These are phyloP conservation scores for Biston stratarius DNA, from an alignment of 2,888 invertebrate species.

Conservation along the genomic window DNA sequence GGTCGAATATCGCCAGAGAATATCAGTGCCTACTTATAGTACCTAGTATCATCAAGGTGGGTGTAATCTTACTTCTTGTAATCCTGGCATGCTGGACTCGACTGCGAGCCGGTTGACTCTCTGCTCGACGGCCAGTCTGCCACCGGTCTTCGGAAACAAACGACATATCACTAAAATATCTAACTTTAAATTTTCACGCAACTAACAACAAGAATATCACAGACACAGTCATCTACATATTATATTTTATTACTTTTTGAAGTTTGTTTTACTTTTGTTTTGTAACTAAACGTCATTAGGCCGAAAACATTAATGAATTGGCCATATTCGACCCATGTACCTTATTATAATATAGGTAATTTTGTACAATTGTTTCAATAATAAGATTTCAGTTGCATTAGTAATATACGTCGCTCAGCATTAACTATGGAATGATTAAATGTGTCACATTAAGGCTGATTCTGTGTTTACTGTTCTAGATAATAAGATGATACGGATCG, in stretches of 20 bases:
- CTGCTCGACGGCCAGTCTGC: conserved; percentile 34
- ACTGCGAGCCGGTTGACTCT: conserved; percentile 33
- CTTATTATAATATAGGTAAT: conserved; percentile 16
- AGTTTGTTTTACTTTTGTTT: not conserved
- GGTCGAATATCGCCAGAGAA: conserved; percentile 35
- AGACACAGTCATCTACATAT: conserved; percentile 7
- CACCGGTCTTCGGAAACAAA: conserved; percentile 37
- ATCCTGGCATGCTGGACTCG: conserved; percentile 33
- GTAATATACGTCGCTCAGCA: not conserved
- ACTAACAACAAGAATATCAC: conserved; percentile 3
- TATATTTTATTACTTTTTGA: not conserved
- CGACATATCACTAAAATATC: conserved; percentile 11
- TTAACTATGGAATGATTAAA: not conserved
- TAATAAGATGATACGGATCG: not conserved
- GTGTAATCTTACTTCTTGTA: conserved; percentile 34
- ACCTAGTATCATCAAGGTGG: conserved; percentile 21
- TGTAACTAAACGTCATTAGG: conserved; percentile 3
- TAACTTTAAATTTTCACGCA: not conserved
- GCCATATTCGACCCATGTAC: conserved; percentile 33
- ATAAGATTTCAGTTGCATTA: too few relatives aligned
- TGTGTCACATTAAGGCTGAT: not conserved
- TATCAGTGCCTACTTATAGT: conserved; percentile 1
- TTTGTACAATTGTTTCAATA: not conserved
- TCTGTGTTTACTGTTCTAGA: not conserved
- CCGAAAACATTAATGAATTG: conserved; percentile 11